Conservation (phyloP, 2,888 invertebrate genomes). For the Octodonta nipae region DNA sequence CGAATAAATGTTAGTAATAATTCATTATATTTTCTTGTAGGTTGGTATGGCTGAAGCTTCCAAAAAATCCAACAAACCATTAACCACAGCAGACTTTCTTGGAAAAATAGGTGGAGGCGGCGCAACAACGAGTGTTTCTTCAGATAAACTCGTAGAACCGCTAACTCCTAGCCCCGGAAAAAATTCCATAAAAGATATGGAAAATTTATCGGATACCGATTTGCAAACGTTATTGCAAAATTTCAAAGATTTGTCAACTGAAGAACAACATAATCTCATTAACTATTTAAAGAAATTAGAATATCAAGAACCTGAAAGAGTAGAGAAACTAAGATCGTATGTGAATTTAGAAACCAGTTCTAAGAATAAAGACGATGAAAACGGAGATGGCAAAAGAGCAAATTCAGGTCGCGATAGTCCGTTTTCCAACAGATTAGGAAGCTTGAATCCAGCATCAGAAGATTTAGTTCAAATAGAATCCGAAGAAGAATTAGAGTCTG, state of each 20-base stretch:
- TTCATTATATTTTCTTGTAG: conserved; percentile 19
- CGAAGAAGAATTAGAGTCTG: conserved; percentile 11
- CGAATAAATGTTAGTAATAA: no score
- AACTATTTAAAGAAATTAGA: conserved; percentile 71
- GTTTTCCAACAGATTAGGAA: conserved; percentile 36
- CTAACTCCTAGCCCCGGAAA: conserved; percentile 17
- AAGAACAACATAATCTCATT: conserved; percentile 72
- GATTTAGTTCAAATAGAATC: conserved; percentile 15
- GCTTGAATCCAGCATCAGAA: conserved; percentile 33
- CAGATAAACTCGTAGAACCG: conserved; percentile 16
- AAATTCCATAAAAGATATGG: conserved; percentile 38
- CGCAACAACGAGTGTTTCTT: conserved; percentile 6
- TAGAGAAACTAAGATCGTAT: conserved; percentile 61
- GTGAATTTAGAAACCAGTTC: conserved; percentile 44
- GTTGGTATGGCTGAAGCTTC: conserved; percentile 55
- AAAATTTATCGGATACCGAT: conserved; percentile 66
- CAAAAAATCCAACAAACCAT: conserved; percentile 38
- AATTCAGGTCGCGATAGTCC: conserved; percentile 26
- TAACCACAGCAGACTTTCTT: conserved; percentile 40
- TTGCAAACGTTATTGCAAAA: conserved; percentile 67
- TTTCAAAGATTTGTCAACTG: conserved; percentile 63
- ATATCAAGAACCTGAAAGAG: conserved; percentile 60
- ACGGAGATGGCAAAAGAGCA: conserved; percentile 15
- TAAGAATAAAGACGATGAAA: conserved; percentile 24
- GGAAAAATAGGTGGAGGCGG: conserved; percentile 9